Evolutionary conservation across 2,113 vertebrate species (phyloP), one percentile per base, ranked within the genome.

Genomic region (Heterocephalus glaber): DNA sequence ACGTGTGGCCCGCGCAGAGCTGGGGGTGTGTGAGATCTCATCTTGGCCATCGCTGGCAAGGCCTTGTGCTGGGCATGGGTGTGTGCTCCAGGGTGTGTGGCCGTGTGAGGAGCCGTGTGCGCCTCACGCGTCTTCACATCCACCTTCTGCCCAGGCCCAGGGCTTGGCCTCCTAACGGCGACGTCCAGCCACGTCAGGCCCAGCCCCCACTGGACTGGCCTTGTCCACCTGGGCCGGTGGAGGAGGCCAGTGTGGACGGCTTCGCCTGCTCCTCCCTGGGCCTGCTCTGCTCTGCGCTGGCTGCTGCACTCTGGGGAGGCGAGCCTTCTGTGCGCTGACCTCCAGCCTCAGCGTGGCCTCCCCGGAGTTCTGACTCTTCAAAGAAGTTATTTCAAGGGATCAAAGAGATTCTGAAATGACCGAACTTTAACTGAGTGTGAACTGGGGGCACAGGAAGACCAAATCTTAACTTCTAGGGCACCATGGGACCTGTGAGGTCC

Each of bases 351-450:
- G 61, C 61, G 13, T 49, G 47, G 47, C 47, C 47, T 6, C 47
- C 47, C 0, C 8, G 61, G 61, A 88, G 14, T 85, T 95, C 82
- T 92, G 41, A 58, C n/a, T 89, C 63, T 70, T 74, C 10, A 76
- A 85, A 72, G 33, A 80, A 89, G 60, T 41, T 83, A 41, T 96
- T 72, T 91, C 65, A 52, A 86, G 61, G 28, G 19, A 38, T 17
- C 16, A 63, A 76, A 66, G 70, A 66, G 19, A 93, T 83, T 49
- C 47, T 58, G 80, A 89, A 95, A 89, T 76, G 47, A 76, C 52
- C 87, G 41, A 72, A 72, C 54, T 86, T 84, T 63, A 83, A 13
- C 0, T 65, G 92, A 56, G 28, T 61, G 92, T 61, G 92, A 95
- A 26, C 44, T 92, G 49, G 35, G 74, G 77, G 63, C 26, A 47